These are phyloP conservation scores for Leptatherina wallacei DNA, from an alignment of 2,797 vertebrate species.

Conservation along the genomic window DNA sequence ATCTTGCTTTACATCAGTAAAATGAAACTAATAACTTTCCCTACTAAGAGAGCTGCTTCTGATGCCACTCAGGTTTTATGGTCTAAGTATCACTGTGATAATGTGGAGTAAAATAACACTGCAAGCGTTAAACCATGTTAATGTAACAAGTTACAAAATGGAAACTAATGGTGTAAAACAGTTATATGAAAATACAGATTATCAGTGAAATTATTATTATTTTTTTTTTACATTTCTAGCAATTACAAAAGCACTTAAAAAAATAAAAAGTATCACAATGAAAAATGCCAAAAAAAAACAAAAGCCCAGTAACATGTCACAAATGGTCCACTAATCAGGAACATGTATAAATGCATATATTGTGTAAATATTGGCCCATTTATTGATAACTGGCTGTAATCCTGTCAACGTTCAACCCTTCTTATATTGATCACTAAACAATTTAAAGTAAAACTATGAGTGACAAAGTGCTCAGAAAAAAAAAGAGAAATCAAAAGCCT, in stretches of 20 bases:
- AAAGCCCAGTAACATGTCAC: constrained; percentile 32
- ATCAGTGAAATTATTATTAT: constrained; percentile 21
- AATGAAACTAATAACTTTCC: constrained; percentile 52
- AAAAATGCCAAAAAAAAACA: constrained; percentile 1
- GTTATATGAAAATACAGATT: constrained; percentile 50
- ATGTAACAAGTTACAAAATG: constrained; percentile 41
- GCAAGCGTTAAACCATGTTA: constrained; percentile 55
- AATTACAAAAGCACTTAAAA: constrained; percentile 54
- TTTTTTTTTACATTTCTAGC: constrained; percentile 24
- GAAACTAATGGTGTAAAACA: constrained; percentile 66
- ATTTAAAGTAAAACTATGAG: constrained; percentile 52
- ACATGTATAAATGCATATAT: constrained; percentile 1
- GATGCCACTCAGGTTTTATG: constrained; percentile 46
- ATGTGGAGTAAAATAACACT: constrained; percentile 54
- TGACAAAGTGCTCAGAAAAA: constrained; percentile 75
- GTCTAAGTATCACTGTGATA: constrained; percentile 33
- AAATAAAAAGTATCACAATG: constrained; percentile 17
- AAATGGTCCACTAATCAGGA: constrained; percentile 68
- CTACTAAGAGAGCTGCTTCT: constrained; percentile 40
- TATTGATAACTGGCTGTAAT: constrained; percentile 49
- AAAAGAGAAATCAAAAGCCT: constrained; percentile 63
- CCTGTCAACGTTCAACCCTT: constrained; percentile 63
- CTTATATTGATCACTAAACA: constrained; percentile 40
- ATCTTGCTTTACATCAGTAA: constrained; percentile 58
- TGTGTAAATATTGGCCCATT: constrained; percentile 55